Evolutionary conservation across 2,888 invertebrate genomes (phyloP).

Genomic region (Diplolepis rosae): DNA sequence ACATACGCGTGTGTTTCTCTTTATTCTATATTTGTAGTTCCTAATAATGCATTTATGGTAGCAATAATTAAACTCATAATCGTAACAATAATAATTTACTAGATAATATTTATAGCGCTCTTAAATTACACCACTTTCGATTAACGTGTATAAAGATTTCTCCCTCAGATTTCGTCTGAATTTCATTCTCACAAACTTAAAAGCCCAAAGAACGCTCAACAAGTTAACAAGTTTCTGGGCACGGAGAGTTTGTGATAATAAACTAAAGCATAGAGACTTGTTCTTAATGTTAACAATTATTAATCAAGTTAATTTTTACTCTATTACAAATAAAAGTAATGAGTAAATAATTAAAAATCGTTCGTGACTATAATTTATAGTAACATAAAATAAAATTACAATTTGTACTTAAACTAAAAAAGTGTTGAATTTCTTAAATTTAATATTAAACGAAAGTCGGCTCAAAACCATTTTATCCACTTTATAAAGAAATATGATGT

Average conservation of each 20-base stretch:
- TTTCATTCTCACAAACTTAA: conserved; percentile 48
- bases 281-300: not conserved
- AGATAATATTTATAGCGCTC: conserved; percentile 66
- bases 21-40: conserved; percentile 17
- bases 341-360: not conserved
- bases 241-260: conserved; percentile 26
- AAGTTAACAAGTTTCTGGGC: conserved; percentile 71
- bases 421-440: no score
- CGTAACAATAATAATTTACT: conserved; percentile 65
- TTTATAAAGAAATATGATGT: no score
- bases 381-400: no score
- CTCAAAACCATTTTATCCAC: no score
- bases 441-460: no score
- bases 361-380: no score
- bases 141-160: conserved; percentile 52
- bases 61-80: conserved; percentile 49
- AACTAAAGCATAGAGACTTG: not conserved
- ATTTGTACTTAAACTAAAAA: no score
- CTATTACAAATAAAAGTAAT: not conserved
- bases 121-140: conserved; percentile 67
- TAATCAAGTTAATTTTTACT: conserved; percentile 8
- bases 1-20: not conserved
- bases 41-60: conserved; percentile 16
- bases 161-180: conserved; percentile 37
- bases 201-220: conserved; percentile 71